Evolutionary conservation across 2,888 invertebrate genomes (phyloP).

Genomic region (Ochlodes sylvanus): DNA sequence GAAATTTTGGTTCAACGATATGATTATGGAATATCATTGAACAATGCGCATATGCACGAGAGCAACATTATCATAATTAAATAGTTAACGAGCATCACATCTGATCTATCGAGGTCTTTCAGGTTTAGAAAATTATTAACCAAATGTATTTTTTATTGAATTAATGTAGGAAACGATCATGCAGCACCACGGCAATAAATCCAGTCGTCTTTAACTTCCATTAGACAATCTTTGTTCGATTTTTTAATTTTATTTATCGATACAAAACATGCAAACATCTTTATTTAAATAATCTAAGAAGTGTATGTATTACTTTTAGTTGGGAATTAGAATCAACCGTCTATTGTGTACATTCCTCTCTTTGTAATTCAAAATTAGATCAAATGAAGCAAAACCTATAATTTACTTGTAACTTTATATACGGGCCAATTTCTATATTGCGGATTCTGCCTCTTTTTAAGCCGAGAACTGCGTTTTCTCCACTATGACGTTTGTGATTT

Average conservation of each 20-base stretch:
- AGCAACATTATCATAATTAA: not conserved
- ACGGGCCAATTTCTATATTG: slow-evolving; percentile 28
- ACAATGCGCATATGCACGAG: not conserved
- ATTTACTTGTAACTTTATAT: slow-evolving; percentile 17
- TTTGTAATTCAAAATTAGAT: not conserved
- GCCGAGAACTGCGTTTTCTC: slow-evolving; percentile 30
- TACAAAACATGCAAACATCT: too few species aligned
- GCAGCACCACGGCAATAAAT: too few species aligned
- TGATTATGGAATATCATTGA: not conserved
- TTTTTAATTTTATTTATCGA: too few species aligned
- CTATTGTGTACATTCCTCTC: too few species aligned
- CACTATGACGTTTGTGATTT: slow-evolving; percentile 32
- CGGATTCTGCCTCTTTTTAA: slow-evolving; percentile 24
- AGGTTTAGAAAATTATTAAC: not conserved
- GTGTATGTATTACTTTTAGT: too few species aligned
- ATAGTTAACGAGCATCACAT: not conserved
- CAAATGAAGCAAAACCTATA: not conserved
- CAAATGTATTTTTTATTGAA: too few species aligned
- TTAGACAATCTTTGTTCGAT: too few species aligned
- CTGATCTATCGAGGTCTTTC: not conserved
- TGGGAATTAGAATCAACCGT: too few species aligned
- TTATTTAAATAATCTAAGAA: too few species aligned
- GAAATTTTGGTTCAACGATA: slow-evolving; percentile 3
- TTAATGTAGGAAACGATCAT: too few species aligned
- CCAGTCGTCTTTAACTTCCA: too few species aligned